A percentile compares a stretch with the other conserved stretches of the same genome.
These are phyloP conservation scores for Caenorhabditis drosophilae DNA, from an alignment of 2,888 invertebrate species.

Conservation along the genomic window DNA sequence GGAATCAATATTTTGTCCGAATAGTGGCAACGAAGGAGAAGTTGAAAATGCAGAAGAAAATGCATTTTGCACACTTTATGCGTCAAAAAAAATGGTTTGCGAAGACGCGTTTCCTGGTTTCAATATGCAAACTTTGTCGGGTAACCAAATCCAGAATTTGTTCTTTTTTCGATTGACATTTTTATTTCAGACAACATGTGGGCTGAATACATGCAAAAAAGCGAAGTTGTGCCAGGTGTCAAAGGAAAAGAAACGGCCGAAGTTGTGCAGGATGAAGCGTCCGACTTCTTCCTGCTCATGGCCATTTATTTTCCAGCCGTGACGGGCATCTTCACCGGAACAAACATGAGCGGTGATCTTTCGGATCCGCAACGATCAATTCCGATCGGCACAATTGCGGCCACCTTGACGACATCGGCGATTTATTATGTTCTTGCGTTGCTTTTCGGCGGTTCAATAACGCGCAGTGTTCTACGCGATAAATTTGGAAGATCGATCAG, in stretches of 20 bases:
- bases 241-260: slow-evolving; percentile 56
- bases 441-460: slow-evolving; percentile 86
- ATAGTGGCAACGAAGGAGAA: slow-evolving; percentile 28
- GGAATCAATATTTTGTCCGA: slow-evolving; percentile 57
- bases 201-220: slow-evolving; percentile 54
- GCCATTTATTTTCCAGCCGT: slow-evolving; percentile 99
- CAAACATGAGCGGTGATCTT: slow-evolving; percentile 95
- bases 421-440: slow-evolving; percentile 87
- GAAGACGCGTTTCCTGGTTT: slow-evolving; percentile 88
- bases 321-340: slow-evolving; percentile 98
- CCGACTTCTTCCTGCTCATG: slow-evolving; percentile 91
- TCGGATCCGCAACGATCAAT: slow-evolving; percentile 98
- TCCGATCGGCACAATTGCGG: slow-evolving; percentile 94
- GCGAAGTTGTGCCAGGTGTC: slow-evolving; percentile 58
- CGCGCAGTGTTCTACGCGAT: slow-evolving; percentile 90
- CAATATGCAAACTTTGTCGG: slow-evolving; percentile 86
- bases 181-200: slow-evolving; percentile 50
- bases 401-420: slow-evolving; percentile 91
- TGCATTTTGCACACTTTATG: slow-evolving; percentile 56
- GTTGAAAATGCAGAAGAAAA: slow-evolving; percentile 25
- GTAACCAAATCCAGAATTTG: slow-evolving; percentile 72
- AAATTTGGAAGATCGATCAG: slow-evolving; percentile 98
- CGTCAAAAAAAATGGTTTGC: slow-evolving; percentile 70
- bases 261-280: slow-evolving; percentile 81
- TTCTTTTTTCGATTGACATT: background rate